A percentile compares a stretch with the other conserved stretches of the same genome.
These are phyloP conservation scores for Meriones psammophilus DNA, from an alignment of 2,797 vertebrate genomes.

Conservation along the genomic window DNA sequence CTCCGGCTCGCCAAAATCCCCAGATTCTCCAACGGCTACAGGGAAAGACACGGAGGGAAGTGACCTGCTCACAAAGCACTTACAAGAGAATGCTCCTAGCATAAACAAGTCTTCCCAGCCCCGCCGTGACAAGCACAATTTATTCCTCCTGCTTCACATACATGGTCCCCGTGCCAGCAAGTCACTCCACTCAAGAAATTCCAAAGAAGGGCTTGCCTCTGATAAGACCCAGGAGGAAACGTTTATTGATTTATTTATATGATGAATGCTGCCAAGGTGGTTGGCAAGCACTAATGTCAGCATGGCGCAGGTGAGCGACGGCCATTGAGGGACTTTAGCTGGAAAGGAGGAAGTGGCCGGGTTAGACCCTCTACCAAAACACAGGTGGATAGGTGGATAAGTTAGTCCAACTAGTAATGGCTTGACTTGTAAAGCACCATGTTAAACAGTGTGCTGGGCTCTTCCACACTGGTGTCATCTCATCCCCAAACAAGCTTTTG, in stretches of 20 bases:
- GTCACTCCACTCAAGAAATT: conserved; percentile 68
- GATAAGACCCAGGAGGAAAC: conserved; percentile 14
- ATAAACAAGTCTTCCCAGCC: not conserved
- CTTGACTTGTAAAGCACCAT: not conserved
- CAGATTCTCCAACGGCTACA: not conserved
- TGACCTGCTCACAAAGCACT: not conserved
- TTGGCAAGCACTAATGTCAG: conserved; percentile 51
- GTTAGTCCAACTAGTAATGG: not conserved
- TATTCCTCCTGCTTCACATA: not conserved
- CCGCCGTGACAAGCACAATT: not conserved
- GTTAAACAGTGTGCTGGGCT: not conserved
- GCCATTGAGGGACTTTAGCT: not conserved
- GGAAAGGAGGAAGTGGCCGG: not conserved
- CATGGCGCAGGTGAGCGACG: conserved; percentile 18
- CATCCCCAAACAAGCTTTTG: not conserved
- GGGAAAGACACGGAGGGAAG: rapidly evolving
- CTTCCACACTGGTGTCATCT: not conserved
- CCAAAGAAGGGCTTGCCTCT: conserved; percentile 67
- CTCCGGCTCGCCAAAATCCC: not conserved
- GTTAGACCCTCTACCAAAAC: not conserved
- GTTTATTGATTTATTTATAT: conserved; percentile 70
- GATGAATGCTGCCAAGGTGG: conserved; percentile 52
- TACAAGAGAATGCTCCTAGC: not conserved
- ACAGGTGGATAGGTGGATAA: not conserved
- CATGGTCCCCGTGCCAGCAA: conserved; percentile 25